Evolutionary conservation across 2,888 invertebrate genomes (phyloP).

Genomic region (Litoditis marina): DNA sequence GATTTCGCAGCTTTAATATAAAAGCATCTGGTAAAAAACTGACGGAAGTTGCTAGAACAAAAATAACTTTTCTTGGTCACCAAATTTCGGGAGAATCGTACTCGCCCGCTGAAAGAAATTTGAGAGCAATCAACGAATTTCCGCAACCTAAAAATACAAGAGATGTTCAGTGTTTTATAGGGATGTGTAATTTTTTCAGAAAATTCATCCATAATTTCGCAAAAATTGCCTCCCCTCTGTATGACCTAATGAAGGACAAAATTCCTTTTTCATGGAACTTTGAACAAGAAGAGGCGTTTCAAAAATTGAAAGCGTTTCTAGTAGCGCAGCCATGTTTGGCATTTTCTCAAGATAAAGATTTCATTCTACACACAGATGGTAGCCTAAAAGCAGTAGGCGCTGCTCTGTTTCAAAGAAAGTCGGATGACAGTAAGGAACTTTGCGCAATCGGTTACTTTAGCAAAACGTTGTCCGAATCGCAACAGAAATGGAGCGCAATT

Average conservation of each 20-base stretch:
- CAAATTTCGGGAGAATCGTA: background rate
- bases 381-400: conserved; percentile 45
- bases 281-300: conserved; percentile 11
- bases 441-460: conserved; percentile 46
- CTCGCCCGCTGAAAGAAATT: conserved; percentile 17
- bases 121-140: conserved; percentile 19
- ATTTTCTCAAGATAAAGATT: conserved; percentile 19
- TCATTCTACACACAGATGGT: conserved; percentile 44
- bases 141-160: conserved; percentile 24
- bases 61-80: background rate
- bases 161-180: conserved; percentile 33
- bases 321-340: conserved; percentile 10
- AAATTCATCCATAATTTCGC: conserved; percentile 18
- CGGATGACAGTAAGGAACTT: conserved; percentile 14
- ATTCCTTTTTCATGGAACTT: conserved; percentile 9
- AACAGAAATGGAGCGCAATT: conserved; percentile 39
- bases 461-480: conserved; percentile 27
- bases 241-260: conserved; percentile 4
- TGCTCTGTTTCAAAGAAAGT: conserved; percentile 32
- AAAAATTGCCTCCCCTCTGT: conserved; percentile 13
- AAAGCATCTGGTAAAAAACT: conserved; percentile 31
- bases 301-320: background rate
- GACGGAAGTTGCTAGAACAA: conserved; percentile 11
- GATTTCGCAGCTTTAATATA: conserved; percentile 21
- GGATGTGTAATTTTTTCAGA: conserved; percentile 28